These are phyloP conservation scores for Antigone vipio DNA, from an alignment of 2,113 vertebrate species.

Conservation along the genomic window DNA sequence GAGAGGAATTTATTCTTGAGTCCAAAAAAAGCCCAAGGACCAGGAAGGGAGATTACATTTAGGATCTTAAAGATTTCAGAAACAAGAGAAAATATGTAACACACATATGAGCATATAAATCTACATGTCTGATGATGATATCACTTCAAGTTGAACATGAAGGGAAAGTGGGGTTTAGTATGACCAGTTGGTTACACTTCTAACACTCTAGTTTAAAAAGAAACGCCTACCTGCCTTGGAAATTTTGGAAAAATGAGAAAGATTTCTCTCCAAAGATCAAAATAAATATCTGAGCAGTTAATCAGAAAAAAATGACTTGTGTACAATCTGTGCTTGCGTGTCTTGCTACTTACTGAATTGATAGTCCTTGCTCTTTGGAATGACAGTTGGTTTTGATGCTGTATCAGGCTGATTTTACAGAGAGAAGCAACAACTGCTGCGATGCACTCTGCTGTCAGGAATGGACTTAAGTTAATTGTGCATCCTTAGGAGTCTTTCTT, in stretches of 20 bases:
- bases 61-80: not conserved
- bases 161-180: not conserved
- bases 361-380: not conserved
- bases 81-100: not conserved
- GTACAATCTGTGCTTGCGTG: not conserved
- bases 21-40: not conserved
- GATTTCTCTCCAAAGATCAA: not conserved
- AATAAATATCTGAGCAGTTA: not conserved
- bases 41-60: not conserved
- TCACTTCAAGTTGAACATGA: not conserved
- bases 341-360: not conserved
- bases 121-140: not conserved
- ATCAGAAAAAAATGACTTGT: not conserved
- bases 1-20: not conserved
- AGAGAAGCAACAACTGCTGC: not conserved
- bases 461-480: not conserved
- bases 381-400: not conserved
- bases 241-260: not conserved
- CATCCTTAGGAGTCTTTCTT: not conserved
- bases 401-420: not conserved
- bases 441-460: not conserved
- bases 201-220: not conserved
- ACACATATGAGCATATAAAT: not conserved
- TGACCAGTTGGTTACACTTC: not conserved
- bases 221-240: not conserved